Evolutionary conservation across 2,888 invertebrate genomes (phyloP).

Genomic region (Sarcophaga subvicina): DNA sequence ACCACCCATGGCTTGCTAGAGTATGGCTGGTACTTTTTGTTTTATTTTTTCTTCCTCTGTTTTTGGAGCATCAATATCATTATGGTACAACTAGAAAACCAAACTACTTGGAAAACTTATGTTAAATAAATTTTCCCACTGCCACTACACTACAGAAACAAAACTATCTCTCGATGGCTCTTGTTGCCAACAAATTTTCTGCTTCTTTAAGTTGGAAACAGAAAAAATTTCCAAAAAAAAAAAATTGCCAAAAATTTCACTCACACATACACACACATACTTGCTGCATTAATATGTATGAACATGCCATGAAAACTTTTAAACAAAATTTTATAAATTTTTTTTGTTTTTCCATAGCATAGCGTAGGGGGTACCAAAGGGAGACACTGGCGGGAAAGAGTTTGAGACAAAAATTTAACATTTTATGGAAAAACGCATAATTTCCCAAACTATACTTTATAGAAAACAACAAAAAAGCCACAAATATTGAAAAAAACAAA

Average conservation of each 20-base stretch:
- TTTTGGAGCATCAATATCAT: conserved; percentile 19
- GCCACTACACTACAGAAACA: not conserved
- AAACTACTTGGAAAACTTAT: conserved; percentile 67
- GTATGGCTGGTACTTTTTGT: not conserved
- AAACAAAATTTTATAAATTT: not conserved
- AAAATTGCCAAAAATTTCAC: no score
- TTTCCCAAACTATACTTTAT: not conserved
- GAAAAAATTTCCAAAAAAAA: conserved; percentile 21
- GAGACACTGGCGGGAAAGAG: no score
- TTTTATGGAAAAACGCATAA: not conserved
- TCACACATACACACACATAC: not conserved
- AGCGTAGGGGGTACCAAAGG: no score
- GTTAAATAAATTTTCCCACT: conserved; percentile 58
- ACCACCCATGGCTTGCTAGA: conserved; percentile 57
- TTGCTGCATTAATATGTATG: not conserved
- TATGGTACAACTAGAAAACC: conserved; percentile 53
- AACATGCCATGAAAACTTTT: not conserved
- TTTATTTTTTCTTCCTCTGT: no score
- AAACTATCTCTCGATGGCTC: conserved; percentile 44
- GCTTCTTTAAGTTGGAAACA: conserved; percentile 57
- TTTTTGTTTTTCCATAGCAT: not conserved
- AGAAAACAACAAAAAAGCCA: not conserved
- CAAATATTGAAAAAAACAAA: not conserved
- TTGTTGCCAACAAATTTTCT: conserved; percentile 55
- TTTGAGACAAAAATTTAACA: not conserved